These are phyloP conservation scores for Philypnodon macrostomus DNA, from an alignment of 2,797 vertebrate genomes.

Conservation along the genomic window DNA sequence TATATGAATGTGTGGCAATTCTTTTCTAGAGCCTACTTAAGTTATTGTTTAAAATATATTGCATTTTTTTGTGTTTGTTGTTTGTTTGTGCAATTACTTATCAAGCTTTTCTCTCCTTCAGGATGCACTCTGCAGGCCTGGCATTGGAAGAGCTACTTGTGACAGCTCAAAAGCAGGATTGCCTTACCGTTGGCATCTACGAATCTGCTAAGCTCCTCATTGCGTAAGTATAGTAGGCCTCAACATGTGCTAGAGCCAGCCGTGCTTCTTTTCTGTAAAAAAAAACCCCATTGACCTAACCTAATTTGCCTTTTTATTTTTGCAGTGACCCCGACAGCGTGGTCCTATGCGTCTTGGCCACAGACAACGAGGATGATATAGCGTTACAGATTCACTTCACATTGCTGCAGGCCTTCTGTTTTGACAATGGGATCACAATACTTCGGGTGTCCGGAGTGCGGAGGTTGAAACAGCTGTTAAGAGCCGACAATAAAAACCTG, in stretches of 20 bases:
- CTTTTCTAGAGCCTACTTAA: too few species aligned
- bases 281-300: neutral
- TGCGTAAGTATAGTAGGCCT: constrained; percentile 75
- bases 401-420: constrained; percentile 90
- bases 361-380: constrained; percentile 82
- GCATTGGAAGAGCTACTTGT: constrained; percentile 87
- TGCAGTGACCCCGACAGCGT: constrained; percentile 89
- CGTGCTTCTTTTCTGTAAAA: too few species aligned
- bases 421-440: constrained; percentile 88
- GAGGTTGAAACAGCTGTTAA: constrained; percentile 80
- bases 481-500: constrained; percentile 67
- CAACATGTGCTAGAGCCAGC: neutral
- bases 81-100: too few species aligned
- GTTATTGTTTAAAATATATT: too few species aligned
- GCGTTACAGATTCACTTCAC: constrained; percentile 95
- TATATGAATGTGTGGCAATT: too few species aligned
- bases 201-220: constrained; percentile 88
- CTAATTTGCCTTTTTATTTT: neutral
- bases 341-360: constrained; percentile 86
- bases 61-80: too few species aligned
- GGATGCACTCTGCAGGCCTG: constrained; percentile 83
- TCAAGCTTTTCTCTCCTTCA: constrained; percentile 37
- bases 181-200: constrained; percentile 86
- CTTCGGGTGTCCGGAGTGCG: constrained; percentile 83
- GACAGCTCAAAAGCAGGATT: constrained; percentile 82